A percentile compares a stretch with the other conserved stretches of the same genome.
Evolutionary conservation across 35 echinoderm and acorn worm species (phyloP).

Genomic region (Heliocidaris tuberculata): DNA sequence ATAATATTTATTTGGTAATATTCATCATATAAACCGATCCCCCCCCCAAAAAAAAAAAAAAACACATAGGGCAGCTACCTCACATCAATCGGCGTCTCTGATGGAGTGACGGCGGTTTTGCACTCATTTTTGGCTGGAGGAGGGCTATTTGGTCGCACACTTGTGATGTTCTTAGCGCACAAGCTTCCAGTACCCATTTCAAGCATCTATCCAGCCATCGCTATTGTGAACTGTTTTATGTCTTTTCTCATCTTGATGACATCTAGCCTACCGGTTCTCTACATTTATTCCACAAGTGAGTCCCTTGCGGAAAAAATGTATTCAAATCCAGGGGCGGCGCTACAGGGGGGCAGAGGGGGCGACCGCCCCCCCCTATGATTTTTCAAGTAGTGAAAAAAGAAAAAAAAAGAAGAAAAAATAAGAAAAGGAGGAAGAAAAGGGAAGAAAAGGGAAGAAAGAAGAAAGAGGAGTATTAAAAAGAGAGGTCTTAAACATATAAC

Average conservation of each 20-base stretch:
- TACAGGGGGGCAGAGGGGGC: no score
- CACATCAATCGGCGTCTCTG: constrained; percentile 8
- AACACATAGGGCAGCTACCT: constrained; percentile 41
- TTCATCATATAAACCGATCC: no score
- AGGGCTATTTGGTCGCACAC: background rate
- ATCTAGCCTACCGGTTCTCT: background rate
- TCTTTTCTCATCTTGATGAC: background rate
- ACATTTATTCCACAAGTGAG: constrained; percentile 37
- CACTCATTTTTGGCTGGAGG: constrained; percentile 32
- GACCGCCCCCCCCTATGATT: no score
- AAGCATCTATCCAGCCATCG: background rate
- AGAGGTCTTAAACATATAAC: no score
- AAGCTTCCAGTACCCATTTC: constrained; percentile 13
- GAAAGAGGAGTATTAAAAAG: no score
- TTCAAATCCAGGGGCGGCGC: no score
- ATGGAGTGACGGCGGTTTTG: background rate
- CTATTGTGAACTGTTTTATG: background rate
- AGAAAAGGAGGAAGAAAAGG: no score
- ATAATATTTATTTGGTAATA: no score
- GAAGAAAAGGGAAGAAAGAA: no score
- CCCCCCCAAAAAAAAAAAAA: no score
- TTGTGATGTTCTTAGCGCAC: background rate
- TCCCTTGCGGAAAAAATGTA: background rate
- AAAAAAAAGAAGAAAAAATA: no score
- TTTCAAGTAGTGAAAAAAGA: no score